A percentile compares a stretch with the other conserved stretches of the same genome.
phyloP scores from a whole-genome alignment of 2,888 invertebrate genomes.

The Apodemia mormo region DNA sequence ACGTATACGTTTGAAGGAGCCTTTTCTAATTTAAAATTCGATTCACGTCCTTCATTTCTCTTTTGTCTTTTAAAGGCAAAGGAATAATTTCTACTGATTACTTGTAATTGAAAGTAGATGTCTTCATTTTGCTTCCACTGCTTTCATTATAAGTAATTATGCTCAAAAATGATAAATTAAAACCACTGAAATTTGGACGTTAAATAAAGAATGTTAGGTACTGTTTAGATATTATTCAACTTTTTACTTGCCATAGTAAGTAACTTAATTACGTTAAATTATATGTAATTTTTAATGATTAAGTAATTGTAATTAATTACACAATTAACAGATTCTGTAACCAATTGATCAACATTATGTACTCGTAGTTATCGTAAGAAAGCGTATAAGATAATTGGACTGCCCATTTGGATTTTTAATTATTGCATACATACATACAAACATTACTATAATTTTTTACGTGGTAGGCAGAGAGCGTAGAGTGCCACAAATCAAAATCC shows the following conservation, averaged over 20 bases:
- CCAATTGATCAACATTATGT: too few relatives aligned
- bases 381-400: too few relatives aligned
- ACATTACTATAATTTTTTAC: too few relatives aligned
- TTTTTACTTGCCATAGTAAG: not conserved
- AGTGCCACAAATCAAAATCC: too few relatives aligned
- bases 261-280: not conserved
- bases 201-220: too few relatives aligned
- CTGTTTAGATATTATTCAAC: too few relatives aligned
- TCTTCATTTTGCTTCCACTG: constrained; percentile 24
- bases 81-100: constrained; percentile 57
- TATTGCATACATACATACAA: too few relatives aligned
- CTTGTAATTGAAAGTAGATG: constrained; percentile 52
- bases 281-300: not conserved
- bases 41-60: constrained; percentile 61
- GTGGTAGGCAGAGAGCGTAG: too few relatives aligned
- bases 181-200: not conserved
- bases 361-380: too few relatives aligned
- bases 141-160: constrained; percentile 18
- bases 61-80: constrained; percentile 52
- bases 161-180: not conserved
- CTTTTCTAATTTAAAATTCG: constrained; percentile 53
- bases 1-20: constrained; percentile 44
- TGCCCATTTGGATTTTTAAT: too few relatives aligned
- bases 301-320: too few relatives aligned
- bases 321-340: too few relatives aligned